Evolutionary conservation across 2,888 invertebrate species (phyloP).

Genomic region (Sipha maydis): DNA sequence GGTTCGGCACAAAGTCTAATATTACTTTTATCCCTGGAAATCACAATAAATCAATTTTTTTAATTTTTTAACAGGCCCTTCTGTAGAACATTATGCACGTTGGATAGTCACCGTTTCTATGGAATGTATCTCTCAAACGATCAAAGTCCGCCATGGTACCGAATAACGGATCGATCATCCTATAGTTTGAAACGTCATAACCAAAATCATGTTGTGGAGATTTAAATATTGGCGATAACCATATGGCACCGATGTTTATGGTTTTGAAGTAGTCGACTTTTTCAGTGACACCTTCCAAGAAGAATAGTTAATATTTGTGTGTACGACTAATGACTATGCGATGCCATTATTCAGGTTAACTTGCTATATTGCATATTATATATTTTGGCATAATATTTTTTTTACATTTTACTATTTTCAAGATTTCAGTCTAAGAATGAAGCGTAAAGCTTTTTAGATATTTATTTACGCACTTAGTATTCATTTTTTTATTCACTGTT

Average conservation of each 20-base stretch:
- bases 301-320: neutral
- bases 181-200: slow-evolving; percentile 74
- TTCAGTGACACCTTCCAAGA: slow-evolving; percentile 67
- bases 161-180: slow-evolving; percentile 71
- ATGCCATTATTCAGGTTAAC: too few relatives aligned
- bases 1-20: slow-evolving; percentile 79
- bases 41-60: slow-evolving; percentile 63
- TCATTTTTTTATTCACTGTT: too few relatives aligned
- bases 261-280: slow-evolving; percentile 72
- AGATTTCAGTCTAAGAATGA: too few relatives aligned
- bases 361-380: too few relatives aligned
- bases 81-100: too few relatives aligned
- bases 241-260: slow-evolving; percentile 74
- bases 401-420: too few relatives aligned
- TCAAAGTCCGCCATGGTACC: slow-evolving; percentile 73
- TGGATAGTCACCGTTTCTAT: slow-evolving; percentile 65
- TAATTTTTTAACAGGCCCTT: too few relatives aligned
- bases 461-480: too few relatives aligned
- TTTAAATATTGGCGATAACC: slow-evolving; percentile 79
- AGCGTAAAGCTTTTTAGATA: too few relatives aligned
- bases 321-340: too few relatives aligned
- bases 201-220: slow-evolving; percentile 76
- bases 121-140: slow-evolving; percentile 67
- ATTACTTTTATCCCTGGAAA: slow-evolving; percentile 72
- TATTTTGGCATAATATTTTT: too few relatives aligned